Evolutionary conservation across 2,888 invertebrate species (phyloP), one percentile per base, ranked within the genome.

Genomic region (Charanyca ferruginea): DNA sequence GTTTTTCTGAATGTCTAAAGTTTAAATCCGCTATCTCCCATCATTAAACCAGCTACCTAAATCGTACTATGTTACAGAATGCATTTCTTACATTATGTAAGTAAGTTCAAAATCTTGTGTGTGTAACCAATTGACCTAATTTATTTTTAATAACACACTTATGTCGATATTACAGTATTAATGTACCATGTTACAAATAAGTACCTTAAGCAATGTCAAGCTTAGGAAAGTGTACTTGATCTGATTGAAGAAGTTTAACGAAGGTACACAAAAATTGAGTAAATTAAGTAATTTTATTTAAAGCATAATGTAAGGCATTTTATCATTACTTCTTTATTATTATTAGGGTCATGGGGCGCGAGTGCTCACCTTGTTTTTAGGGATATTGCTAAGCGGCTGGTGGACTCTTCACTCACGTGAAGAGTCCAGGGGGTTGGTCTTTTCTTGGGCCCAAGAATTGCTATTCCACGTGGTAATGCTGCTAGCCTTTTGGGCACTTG

Each of bases 41-140:
- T 73, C 9, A 54, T 32, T 59, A n/a, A 41, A 28, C 7, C 6
- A 44, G 0, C 22, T 41, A 5, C 49, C 23, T 52, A 41, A 72
- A 64, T 25, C 45, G 28, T 69, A 77, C 66, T 66, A 67, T 53
- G 72, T 78, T 77, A 75, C 73, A 74, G 72, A 84, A 85, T 80
- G 74, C 81, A 83, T 83, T 83, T 77, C 75, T 60, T 63, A 58
- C 55, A 66, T 90, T 90, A 83, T 81, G 65, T 84, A 87, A 89
- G 65, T 84, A 87, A 89, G 59, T 32, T 67, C 61, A 82, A 83
- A 83, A 81, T 83, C 75, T 77, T 80, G 81, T 84, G 73, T 67
- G 48, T 79, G 61, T 87, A 78, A 83, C 85, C 83, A 85, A 89
- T 82, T 83, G 85, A 65, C 87, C 87, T 73, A 79, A 85, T 89